Conservation (phyloP, 2,797 vertebrate genomes). For the Mus minutoides region DNA sequence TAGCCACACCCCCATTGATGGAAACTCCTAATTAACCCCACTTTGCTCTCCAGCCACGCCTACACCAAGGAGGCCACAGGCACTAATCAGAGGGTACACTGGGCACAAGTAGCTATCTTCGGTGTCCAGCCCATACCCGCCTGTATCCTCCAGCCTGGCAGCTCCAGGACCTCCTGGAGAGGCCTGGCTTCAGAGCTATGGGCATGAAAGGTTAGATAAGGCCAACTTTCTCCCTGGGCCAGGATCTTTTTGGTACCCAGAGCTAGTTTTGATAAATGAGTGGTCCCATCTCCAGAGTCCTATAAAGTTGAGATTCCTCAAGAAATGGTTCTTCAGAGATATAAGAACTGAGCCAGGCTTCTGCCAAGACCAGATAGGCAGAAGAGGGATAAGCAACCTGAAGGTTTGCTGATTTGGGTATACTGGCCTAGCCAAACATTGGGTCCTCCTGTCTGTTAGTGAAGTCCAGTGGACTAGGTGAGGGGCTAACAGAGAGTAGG, state of each 20-base stretch:
- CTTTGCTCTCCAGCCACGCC: constrained; percentile 2
- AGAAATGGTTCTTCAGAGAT: not conserved
- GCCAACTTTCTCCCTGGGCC: not conserved
- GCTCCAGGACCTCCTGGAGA: not conserved
- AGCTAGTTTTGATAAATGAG: not conserved
- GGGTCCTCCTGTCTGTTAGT: not conserved
- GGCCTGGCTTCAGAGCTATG: not conserved
- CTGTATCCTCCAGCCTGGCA: constrained; percentile 18
- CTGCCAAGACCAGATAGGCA: not conserved
- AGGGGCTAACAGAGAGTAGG: accelerated
- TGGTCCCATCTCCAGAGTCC: not conserved
- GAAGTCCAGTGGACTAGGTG: not conserved
- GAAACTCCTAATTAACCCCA: constrained; percentile 46
- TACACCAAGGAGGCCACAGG: not conserved
- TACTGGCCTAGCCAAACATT: not conserved
- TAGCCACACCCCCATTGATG: not conserved
- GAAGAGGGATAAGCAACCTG: no score
- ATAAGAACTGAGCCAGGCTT: not conserved
- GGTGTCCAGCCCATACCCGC: not conserved
- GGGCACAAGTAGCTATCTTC: not conserved
- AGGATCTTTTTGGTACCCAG: not conserved
- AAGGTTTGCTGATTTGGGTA: not conserved
- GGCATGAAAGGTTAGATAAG: not conserved
- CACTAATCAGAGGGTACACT: constrained; percentile 33
- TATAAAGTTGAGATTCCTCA: not conserved